Conservation (phyloP, 2,888 invertebrate genomes). For the Hydraecia micacea region DNA sequence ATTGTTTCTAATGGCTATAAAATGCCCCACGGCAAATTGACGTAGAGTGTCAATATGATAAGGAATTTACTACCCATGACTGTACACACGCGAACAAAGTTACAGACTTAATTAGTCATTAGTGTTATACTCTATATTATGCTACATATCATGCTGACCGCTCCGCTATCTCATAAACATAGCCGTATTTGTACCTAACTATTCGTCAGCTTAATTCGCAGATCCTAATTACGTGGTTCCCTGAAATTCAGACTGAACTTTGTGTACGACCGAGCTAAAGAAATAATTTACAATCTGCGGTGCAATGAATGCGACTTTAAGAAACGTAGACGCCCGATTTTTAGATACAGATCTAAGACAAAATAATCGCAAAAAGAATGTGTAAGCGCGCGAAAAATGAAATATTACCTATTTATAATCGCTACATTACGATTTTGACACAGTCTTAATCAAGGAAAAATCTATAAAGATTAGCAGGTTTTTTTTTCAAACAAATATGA, state of each 20-base stretch:
- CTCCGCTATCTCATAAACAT: neutral
- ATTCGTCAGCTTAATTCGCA: constrained; percentile 36
- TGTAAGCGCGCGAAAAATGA: neutral
- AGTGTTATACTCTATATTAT: neutral
- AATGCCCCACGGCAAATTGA: neutral
- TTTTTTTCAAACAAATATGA: neutral
- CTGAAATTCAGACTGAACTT: constrained; percentile 34
- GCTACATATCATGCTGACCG: neutral
- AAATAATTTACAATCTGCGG: constrained; percentile 39
- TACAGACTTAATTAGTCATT: neutral
- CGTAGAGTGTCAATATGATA: neutral
- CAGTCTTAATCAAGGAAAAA: neutral
- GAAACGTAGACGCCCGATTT: neutral
- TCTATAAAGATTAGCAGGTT: no score
- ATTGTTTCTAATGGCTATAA: neutral
- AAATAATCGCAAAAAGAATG: constrained; percentile 14
- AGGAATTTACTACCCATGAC: neutral
- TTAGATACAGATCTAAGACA: neutral
- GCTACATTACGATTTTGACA: neutral
- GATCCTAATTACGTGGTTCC: constrained; percentile 46
- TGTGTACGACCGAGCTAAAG: constrained; percentile 17
- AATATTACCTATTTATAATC: neutral
- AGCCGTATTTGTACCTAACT: neutral
- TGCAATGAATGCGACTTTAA: constrained; percentile 17
- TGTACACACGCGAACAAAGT: neutral